A percentile compares a stretch with the other conserved stretches of the same genome.
These are phyloP conservation scores for Zaprionus vittiger DNA, from an alignment of 1,140 invertebrate species.

Conservation along the genomic window DNA sequence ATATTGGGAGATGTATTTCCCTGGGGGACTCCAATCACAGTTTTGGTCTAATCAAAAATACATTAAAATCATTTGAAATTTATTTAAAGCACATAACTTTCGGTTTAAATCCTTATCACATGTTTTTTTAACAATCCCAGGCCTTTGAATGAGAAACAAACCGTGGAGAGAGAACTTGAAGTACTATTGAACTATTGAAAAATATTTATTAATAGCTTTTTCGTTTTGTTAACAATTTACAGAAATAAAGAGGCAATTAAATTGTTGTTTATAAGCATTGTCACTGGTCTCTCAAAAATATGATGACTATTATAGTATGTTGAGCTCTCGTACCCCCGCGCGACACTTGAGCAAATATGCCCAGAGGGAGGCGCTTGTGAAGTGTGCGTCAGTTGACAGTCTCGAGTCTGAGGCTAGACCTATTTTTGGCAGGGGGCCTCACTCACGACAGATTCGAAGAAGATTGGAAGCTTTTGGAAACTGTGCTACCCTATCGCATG, in stretches of 20 bases:
- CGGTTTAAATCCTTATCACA: conserved; percentile 46
- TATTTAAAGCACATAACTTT: conserved; percentile 69
- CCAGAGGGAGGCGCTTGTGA: not conserved
- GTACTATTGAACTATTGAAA: conserved; percentile 19
- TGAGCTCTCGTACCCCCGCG: not conserved
- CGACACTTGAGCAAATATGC: conserved; percentile 43
- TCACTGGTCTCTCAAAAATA: conserved; percentile 7
- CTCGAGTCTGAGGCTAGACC: not conserved
- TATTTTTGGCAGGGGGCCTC: not conserved
- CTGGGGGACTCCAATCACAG: conserved; percentile 31
- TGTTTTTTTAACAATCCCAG: conserved; percentile 46
- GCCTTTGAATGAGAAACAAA: conserved; percentile 38
- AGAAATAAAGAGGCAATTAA: conserved; percentile 45
- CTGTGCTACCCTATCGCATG: conserved; percentile 5
- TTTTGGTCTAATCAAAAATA: conserved; percentile 61
- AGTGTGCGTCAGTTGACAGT: conserved; percentile 8
- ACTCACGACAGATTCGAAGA: not conserved
- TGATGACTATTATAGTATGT: conserved; percentile 25
- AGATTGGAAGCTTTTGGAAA: conserved; percentile 7
- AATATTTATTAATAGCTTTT: conserved; percentile 37
- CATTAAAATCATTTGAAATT: conserved; percentile 73
- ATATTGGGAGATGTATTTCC: not conserved
- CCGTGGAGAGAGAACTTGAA: not conserved
- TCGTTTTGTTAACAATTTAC: conserved; percentile 31
- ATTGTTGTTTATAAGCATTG: conserved; percentile 19